Percentiles rank a stretch among this genome's conserved stretches.
Conservation (phyloP, 2,888 invertebrate species). For the Epistrophe eligans region DNA sequence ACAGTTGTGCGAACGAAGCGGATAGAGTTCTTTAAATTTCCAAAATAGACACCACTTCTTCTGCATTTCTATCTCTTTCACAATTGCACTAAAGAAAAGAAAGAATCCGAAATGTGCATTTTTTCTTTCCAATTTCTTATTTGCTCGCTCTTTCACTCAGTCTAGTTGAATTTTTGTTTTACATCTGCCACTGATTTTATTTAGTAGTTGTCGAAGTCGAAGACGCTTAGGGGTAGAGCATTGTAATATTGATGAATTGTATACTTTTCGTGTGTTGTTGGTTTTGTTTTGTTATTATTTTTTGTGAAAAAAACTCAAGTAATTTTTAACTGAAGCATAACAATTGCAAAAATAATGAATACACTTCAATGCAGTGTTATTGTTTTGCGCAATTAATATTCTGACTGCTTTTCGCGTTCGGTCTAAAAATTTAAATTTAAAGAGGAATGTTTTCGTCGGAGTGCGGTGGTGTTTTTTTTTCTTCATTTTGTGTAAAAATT, state of each 20-base stretch:
- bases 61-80: too few species aligned
- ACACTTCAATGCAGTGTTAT: constrained; percentile 29
- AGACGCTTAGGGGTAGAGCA: constrained; percentile 37
- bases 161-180: constrained; percentile 34
- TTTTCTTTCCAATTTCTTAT: not conserved
- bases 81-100: not conserved
- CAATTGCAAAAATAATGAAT: constrained; percentile 36
- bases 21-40: too few species aligned
- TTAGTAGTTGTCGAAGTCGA: constrained; percentile 6
- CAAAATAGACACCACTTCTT: too few species aligned
- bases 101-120: not conserved
- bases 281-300: constrained; percentile 72
- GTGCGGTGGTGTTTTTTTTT: constrained; percentile 52
- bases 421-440: constrained; percentile 9
- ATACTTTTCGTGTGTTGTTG: constrained; percentile 49
- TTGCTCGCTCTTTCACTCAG: constrained; percentile 51
- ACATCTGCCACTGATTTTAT: constrained; percentile 60
- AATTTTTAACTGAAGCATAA: constrained; percentile 20
- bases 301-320: constrained; percentile 30
- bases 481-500: constrained; percentile 28
- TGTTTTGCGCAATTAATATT: constrained; percentile 18
- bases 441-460: constrained; percentile 29
- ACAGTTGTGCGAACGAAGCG: too few species aligned
- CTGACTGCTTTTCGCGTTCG: constrained; percentile 18
- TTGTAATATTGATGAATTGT: constrained; percentile 16